Evolutionary conservation across 2,113 vertebrate species (phyloP).

Genomic region (Stomatorhinus ivindoensis): DNA sequence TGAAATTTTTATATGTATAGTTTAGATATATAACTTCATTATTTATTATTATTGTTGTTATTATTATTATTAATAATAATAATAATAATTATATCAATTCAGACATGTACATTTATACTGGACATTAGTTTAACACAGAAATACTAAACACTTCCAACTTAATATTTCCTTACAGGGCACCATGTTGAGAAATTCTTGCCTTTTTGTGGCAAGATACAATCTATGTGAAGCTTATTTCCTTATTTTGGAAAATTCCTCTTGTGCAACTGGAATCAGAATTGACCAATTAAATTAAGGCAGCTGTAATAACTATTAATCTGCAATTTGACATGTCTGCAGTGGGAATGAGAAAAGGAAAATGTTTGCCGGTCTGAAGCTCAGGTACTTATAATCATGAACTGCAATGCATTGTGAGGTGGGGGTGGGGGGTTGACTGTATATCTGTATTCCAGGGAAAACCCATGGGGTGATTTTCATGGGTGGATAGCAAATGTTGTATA

Average conservation of each 20-base stretch:
- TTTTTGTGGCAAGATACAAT: background rate
- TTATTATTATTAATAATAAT: background rate
- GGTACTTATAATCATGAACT: background rate
- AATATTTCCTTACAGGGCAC: background rate
- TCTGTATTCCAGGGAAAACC: background rate
- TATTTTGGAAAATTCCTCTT: background rate
- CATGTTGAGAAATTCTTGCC: background rate
- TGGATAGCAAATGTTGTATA: background rate
- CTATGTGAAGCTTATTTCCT: background rate
- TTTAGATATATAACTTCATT: background rate
- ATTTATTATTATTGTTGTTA: background rate
- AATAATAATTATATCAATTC: no score
- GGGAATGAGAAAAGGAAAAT: background rate
- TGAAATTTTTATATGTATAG: background rate
- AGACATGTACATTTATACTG: background rate
- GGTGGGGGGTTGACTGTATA: background rate
- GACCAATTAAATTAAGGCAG: background rate
- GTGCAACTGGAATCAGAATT: background rate
- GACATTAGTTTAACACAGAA: no score
- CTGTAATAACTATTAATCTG: background rate
- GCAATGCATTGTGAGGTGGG: background rate
- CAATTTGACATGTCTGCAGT: conserved; percentile 18
- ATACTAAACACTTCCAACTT: no score
- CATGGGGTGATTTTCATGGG: background rate
- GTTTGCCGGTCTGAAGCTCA: background rate